These are phyloP conservation scores for Hippotragus niger DNA, from an alignment of 2,113 vertebrate genomes.

Conservation along the genomic window DNA sequence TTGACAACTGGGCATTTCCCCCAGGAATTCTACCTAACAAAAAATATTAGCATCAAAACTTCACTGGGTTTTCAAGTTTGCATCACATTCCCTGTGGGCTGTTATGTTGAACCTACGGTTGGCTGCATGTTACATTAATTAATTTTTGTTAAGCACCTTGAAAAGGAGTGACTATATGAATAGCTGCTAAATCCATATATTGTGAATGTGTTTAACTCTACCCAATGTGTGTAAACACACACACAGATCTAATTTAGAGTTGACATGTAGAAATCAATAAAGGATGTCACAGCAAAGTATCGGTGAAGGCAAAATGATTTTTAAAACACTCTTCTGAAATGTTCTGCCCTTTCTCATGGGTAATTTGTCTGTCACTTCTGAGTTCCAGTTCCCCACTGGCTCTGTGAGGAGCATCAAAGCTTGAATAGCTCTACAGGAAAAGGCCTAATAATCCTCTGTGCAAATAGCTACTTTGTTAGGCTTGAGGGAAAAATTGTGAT, in stretches of 20 bases:
- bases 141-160: slow-evolving; percentile 36
- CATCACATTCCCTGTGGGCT: not conserved
- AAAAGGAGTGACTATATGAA: not conserved
- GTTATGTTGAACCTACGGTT: not conserved
- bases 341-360: slow-evolving; percentile 50
- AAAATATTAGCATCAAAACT: not conserved
- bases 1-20: not conserved
- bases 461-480: slow-evolving; percentile 47
- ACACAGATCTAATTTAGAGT: slow-evolving; percentile 40
- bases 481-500: not conserved
- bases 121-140: slow-evolving; percentile 19
- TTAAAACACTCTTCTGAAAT: slow-evolving; percentile 51
- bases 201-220: not conserved
- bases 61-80: slow-evolving; percentile 16
- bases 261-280: slow-evolving; percentile 48
- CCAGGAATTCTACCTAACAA: not conserved
- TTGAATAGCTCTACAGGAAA: slow-evolving; percentile 37
- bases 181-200: not conserved
- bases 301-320: slow-evolving; percentile 27
- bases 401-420: not conserved
- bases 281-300: slow-evolving; percentile 10
- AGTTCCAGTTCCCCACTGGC: slow-evolving; percentile 22
- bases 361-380: slow-evolving; percentile 61
- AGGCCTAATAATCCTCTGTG: slow-evolving; percentile 11
- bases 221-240: not conserved